These are phyloP conservation scores for Rousettus leschenaultii DNA, from an alignment of 2,113 vertebrate genomes.

Conservation along the genomic window DNA sequence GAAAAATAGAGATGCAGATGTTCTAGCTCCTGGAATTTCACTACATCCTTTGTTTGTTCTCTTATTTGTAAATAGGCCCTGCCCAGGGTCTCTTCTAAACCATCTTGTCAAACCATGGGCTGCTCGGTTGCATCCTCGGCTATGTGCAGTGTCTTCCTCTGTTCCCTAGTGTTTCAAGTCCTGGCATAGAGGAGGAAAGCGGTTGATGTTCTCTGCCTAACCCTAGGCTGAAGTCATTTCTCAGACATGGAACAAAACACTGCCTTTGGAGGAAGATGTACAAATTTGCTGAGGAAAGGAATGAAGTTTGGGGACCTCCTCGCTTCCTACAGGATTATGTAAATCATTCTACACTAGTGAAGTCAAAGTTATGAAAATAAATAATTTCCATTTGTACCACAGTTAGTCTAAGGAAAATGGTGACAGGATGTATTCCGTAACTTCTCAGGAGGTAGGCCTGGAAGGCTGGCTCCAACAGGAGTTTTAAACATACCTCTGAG, in stretches of 20 bases:
- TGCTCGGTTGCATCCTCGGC: neutral
- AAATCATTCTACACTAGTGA: conserved; percentile 58
- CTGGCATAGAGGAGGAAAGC: neutral
- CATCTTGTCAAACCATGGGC: neutral
- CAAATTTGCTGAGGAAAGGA: conserved; percentile 41
- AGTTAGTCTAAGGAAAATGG: conserved; percentile 57
- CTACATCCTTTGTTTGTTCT: neutral
- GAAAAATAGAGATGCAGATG: neutral
- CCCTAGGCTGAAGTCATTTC: neutral
- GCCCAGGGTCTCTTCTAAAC: neutral
- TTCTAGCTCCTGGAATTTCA: neutral
- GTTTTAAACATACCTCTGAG: neutral
- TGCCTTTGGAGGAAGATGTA: conserved; percentile 9
- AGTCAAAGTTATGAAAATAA: conserved; percentile 23
- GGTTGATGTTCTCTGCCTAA: neutral
- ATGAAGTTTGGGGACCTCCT: conserved; percentile 52
- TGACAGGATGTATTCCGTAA: neutral
- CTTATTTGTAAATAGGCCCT: neutral
- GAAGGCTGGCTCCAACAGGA: neutral
- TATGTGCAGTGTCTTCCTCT: neutral
- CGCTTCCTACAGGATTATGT: conserved; percentile 46
- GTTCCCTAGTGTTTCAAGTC: neutral
- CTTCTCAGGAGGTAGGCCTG: neutral
- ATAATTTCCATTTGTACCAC: conserved; percentile 56
- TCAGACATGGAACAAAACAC: conserved; percentile 16